Evolutionary conservation across 2,888 invertebrate species (phyloP), one percentile per base, ranked within the genome.

Genomic region (Leptopterna dolabrata): DNA sequence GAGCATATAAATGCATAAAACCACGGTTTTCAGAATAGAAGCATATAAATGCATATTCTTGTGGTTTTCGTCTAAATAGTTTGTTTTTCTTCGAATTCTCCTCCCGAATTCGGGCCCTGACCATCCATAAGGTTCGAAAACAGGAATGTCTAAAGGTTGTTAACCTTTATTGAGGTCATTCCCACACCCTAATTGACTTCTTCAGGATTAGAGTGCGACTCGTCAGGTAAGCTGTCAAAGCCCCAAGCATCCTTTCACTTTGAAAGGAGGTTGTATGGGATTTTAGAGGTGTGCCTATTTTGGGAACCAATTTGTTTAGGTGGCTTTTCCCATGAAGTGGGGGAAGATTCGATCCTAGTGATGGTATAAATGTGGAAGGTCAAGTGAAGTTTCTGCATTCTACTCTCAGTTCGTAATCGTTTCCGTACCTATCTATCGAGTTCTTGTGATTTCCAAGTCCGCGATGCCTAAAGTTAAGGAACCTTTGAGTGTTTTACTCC

Each of bases 171-270:
- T n/a, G 16, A 63, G 16, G 63, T 6, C 7, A 63, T 63, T 6
- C 16, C 63, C 63, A 63, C 63, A 63, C 63, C n/a, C n/a, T 63
- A 63, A 63, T 63, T 63, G 63, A 63, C 63, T 24, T 63, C 63
- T 63, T 63, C 63, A 7, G 63, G 16, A 63, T 63, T 63, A 63
- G 63, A 63, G n/a, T 63, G n/a, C 24, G 63, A 63, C 63, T 63
- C 7, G 63, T 63, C 63, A 63, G 63, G 16, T 63, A 63, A 63
- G 63, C 63, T 63, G 63, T 63, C 63, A 63, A 63, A 63, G 63
- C 63, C 63, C 63, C n/a, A n/a, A n/a, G n/a, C n/a, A n/a, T n/a
- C n/a, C n/a, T n/a, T n/a, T n/a, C n/a, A n/a, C n/a, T 47, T 47
- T 47, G 47, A 47, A 47, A 47, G 47, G 47, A 47, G 47, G 47